These are phyloP conservation scores for Cercopithecus mitis DNA, from an alignment of 2,797 vertebrate genomes.

Conservation along the genomic window DNA sequence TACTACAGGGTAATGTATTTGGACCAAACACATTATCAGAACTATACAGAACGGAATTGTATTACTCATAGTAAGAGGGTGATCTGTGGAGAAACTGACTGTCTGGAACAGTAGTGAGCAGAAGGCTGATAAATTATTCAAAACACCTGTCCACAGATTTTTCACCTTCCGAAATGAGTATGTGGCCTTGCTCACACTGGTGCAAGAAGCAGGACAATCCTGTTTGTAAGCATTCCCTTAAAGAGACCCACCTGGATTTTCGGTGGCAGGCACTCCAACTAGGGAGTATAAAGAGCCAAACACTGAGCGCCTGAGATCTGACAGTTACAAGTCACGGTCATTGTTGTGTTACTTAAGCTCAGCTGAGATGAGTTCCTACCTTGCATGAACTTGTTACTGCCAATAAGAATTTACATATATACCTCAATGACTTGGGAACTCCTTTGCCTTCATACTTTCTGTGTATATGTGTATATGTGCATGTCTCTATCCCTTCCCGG, in stretches of 20 bases:
- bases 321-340: neutral
- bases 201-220: neutral
- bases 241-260: neutral
- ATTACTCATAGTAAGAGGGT: neutral
- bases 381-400: neutral
- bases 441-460: neutral
- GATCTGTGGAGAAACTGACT: neutral
- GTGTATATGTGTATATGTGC: neutral
- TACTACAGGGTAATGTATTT: neutral
- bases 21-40: neutral
- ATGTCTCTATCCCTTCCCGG: neutral
- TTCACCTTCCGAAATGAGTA: neutral
- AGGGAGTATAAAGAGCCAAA: neutral
- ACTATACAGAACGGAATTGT: neutral
- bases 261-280: neutral
- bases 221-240: neutral
- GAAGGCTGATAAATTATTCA: conserved; percentile 14
- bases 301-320: neutral
- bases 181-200: neutral
- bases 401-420: neutral
- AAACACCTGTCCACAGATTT: neutral
- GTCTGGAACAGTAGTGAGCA: neutral
- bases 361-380: neutral
- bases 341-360: neutral
- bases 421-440: neutral